Evolutionary conservation across 2,113 vertebrate species (phyloP).

Genomic region (Rhinopomastus cyanomelas): DNA sequence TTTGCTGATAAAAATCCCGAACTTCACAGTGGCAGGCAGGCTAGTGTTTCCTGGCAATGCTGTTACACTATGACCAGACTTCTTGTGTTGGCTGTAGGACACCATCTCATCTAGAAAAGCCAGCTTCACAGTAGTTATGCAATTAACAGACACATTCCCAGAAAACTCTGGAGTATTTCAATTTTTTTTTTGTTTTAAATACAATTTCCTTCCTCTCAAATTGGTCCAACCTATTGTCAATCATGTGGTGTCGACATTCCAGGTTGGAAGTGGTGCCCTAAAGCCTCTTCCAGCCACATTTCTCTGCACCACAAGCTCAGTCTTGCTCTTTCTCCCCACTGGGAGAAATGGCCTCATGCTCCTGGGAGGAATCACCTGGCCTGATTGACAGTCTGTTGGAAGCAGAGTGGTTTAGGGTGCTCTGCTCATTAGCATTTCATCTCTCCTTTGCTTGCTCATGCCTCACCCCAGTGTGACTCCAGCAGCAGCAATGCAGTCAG

Average conservation of each 20-base stretch:
- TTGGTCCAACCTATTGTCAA: not conserved
- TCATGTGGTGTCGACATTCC: accelerated
- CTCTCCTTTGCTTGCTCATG: not conserved
- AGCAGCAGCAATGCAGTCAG: not conserved
- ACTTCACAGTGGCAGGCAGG: not conserved
- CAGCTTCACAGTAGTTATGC: not conserved
- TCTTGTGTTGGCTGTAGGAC: not conserved
- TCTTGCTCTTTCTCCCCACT: not conserved
- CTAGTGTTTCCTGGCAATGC: not conserved
- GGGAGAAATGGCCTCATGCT: not conserved
- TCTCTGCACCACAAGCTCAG: not conserved
- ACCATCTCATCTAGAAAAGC: not conserved
- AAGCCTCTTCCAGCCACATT: not conserved
- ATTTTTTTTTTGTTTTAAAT: not conserved
- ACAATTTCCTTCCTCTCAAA: not conserved
- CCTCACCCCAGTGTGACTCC: not conserved
- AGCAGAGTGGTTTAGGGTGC: not conserved
- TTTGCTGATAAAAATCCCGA: slow-evolving; percentile 16
- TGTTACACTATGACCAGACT: not conserved
- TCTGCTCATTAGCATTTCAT: not conserved
- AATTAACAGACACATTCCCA: not conserved
- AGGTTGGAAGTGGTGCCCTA: not conserved
- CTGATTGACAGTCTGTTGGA: not conserved
- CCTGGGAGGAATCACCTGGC: not conserved
- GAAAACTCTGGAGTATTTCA: not conserved